A percentile compares a stretch with the other conserved stretches of the same genome.
Conservation (phyloP, 1,140 invertebrate genomes). For the Trachymyrmex septentrionalis region DNA sequence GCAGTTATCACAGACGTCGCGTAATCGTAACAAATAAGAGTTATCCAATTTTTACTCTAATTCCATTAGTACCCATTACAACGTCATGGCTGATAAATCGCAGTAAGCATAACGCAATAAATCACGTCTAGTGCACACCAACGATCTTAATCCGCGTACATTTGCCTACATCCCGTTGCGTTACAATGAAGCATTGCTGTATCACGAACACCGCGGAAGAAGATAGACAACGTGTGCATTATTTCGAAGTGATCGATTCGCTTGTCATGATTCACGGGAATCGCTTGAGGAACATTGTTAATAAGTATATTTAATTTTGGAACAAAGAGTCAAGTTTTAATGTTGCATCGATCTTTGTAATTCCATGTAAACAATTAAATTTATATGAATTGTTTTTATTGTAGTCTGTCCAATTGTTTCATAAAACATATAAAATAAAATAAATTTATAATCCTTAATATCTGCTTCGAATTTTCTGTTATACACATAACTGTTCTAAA, state of each 20-base stretch:
- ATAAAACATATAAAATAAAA: not conserved
- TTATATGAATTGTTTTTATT: not conserved
- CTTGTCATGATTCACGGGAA: conserved; percentile 52
- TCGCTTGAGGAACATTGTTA: conserved; percentile 31
- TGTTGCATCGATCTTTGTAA: not conserved
- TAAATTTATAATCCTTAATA: not conserved
- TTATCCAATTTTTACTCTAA: conserved; percentile 45
- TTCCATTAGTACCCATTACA: conserved; percentile 58
- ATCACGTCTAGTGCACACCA: conserved; percentile 58
- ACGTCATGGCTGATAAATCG: conserved; percentile 61
- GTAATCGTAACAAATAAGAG: conserved; percentile 38
- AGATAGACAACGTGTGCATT: conserved; percentile 59
- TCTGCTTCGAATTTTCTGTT: not conserved
- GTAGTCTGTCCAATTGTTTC: not conserved
- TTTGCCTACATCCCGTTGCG: conserved; percentile 59
- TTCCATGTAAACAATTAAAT: not conserved
- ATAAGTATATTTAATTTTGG: conserved; percentile 13
- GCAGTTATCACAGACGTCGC: not conserved
- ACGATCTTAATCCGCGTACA: conserved; percentile 66
- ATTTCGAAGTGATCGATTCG: conserved; percentile 62
- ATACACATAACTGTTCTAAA: not conserved
- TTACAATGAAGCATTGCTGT: conserved; percentile 58
- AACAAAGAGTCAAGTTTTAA: not conserved
- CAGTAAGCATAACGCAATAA: conserved; percentile 56
- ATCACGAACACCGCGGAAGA: conserved; percentile 38